These are phyloP conservation scores for Lithophane semibrunnea DNA, from an alignment of 2,888 invertebrate genomes.

Conservation along the genomic window DNA sequence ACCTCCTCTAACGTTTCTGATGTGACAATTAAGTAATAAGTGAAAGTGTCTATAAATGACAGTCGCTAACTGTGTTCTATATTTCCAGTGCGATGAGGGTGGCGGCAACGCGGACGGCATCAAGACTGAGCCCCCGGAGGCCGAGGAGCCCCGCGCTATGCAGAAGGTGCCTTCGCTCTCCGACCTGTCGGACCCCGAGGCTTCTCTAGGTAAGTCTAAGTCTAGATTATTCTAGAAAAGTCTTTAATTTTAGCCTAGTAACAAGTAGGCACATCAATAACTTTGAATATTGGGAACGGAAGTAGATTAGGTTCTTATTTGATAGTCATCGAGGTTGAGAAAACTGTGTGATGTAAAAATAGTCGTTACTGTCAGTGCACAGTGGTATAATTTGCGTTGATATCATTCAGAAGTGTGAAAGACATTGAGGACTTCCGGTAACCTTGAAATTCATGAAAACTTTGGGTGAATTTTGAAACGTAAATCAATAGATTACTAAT, in stretches of 20 bases:
- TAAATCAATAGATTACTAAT: not conserved
- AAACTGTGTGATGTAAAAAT: conserved; percentile 12
- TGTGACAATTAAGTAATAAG: not conserved
- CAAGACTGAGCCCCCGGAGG: conserved; percentile 89
- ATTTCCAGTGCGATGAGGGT: conserved; percentile 90
- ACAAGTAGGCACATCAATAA: not conserved
- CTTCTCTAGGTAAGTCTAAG: conserved; percentile 95
- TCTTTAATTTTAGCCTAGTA: not conserved
- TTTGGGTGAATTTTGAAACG: not conserved
- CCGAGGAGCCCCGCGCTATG: conserved; percentile 94
- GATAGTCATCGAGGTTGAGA: conserved; percentile 28
- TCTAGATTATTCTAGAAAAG: not conserved
- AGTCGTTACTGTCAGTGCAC: not conserved
- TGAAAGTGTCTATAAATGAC: not conserved
- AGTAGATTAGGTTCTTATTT: conserved; percentile 19
- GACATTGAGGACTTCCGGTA: conserved; percentile 16
- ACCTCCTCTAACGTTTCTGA: not conserved
- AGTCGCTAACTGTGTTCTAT: not conserved
- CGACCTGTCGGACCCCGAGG: conserved; percentile 97
- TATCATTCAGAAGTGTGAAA: not conserved
- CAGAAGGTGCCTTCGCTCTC: conserved; percentile 97
- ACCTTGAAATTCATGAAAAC: conserved; percentile 10
- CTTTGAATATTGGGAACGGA: conserved; percentile 7
- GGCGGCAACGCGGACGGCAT: conserved; percentile 91
- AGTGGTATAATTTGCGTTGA: conserved; percentile 15